phyloP scores from a whole-genome alignment of 2,113 vertebrate species.

The Tragelaphus buxtoni region DNA sequence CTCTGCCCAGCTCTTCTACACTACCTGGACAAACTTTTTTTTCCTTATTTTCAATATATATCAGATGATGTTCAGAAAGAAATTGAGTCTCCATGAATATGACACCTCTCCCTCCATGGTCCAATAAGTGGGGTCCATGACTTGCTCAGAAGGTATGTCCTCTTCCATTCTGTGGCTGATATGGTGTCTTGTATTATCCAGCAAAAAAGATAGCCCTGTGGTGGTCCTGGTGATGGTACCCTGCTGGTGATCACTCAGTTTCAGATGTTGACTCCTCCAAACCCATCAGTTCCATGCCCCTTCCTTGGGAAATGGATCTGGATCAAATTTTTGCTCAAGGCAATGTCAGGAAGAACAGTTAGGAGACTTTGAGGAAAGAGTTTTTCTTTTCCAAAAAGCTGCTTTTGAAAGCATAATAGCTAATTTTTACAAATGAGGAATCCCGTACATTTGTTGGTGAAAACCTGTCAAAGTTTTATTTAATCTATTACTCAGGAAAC shows the following conservation, averaged over 20 bases:
- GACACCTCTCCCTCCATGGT: background rate
- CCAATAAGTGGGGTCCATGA: background rate
- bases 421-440: background rate
- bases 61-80: background rate
- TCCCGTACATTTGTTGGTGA: background rate
- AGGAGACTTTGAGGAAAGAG: background rate
- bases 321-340: background rate
- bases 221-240: background rate
- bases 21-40: background rate
- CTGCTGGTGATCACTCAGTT: no score
- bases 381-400: background rate
- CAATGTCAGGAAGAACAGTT: background rate
- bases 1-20: background rate
- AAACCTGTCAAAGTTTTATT: background rate
- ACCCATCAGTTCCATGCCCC: background rate
- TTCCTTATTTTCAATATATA: constrained; percentile 13
- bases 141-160: background rate
- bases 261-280: background rate
- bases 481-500: background rate
- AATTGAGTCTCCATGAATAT: background rate
- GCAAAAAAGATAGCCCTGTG: background rate
- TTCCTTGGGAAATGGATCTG: background rate
- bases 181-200: background rate
- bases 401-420: background rate
- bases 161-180: background rate